phyloP scores from a whole-genome alignment of 1,140 invertebrate genomes.

The Achatina immaculata region DNA sequence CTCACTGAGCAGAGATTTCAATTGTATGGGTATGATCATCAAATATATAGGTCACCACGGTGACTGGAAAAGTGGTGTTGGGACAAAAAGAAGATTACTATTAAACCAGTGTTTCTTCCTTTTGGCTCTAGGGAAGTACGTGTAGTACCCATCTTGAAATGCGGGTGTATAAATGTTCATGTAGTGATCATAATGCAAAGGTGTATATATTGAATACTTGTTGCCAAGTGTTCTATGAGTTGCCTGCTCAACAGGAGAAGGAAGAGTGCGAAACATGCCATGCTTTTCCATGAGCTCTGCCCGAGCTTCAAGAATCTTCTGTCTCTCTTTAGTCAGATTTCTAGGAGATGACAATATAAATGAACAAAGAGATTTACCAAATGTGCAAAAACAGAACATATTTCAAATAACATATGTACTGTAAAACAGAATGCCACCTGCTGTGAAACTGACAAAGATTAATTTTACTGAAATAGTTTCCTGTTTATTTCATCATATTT shows the following conservation, averaged over 20 bases:
- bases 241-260: slow-evolving; percentile 26
- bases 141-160: slow-evolving; percentile 33
- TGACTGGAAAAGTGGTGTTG: slow-evolving; percentile 15
- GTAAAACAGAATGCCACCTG: no score
- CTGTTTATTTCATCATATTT: no score
- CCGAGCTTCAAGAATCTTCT: slow-evolving; percentile 17
- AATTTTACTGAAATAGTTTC: no score
- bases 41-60: background rate
- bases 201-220: slow-evolving; percentile 25
- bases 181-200: slow-evolving; percentile 17
- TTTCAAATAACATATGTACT: no score
- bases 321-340: slow-evolving; percentile 18
- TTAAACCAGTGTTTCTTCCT: background rate
- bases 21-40: no score
- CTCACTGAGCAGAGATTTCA: no score
- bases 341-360: background rate
- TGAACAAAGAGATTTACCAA: background rate
- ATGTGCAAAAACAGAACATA: no score
- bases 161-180: background rate
- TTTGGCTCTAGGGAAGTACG: background rate
- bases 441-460: no score
- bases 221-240: slow-evolving; percentile 17
- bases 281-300: background rate
- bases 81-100: slow-evolving; percentile 9
- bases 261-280: background rate